phyloP scores from a whole-genome alignment of 2,888 invertebrate species.

The Drosophila prolongata region DNA sequence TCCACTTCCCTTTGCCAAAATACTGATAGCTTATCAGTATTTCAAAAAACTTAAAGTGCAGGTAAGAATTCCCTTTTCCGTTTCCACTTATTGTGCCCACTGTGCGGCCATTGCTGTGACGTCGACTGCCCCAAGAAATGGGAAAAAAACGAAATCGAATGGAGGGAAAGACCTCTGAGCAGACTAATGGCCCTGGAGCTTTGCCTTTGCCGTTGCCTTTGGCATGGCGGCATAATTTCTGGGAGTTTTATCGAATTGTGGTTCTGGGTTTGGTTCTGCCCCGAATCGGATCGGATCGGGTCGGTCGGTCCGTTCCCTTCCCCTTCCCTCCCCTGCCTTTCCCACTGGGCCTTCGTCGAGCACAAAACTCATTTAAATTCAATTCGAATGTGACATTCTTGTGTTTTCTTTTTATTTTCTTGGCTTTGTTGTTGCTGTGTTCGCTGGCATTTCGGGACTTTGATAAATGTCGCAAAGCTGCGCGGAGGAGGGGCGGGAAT shows the following conservation, averaged over 20 bases:
- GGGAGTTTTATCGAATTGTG: conserved; percentile 57
- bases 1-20: not conserved
- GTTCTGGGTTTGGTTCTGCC: conserved; percentile 32
- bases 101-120: conserved; percentile 30
- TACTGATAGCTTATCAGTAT: conserved; percentile 6
- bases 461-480: conserved; percentile 63
- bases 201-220: conserved; percentile 39
- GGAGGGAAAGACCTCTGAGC: conserved; percentile 23
- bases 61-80: not conserved
- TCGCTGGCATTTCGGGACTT: conserved; percentile 50
- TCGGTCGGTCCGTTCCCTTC: conserved; percentile 4
- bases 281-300: conserved; percentile 11
- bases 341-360: conserved; percentile 44
- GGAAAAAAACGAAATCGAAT: conserved; percentile 15
- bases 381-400: conserved; percentile 74
- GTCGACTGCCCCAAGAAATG: conserved; percentile 5
- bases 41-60: not conserved
- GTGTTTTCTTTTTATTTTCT: conserved; percentile 51
- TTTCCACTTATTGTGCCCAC: conserved; percentile 22
- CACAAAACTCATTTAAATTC: conserved; percentile 77
- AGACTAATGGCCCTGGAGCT: conserved; percentile 51
- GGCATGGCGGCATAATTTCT: conserved; percentile 50
- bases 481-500: conserved; percentile 13
- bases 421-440: conserved; percentile 27
- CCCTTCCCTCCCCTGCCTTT: conserved; percentile 2